Conservation (phyloP, 2,113 vertebrate genomes). For the Sitta europaea region DNA sequence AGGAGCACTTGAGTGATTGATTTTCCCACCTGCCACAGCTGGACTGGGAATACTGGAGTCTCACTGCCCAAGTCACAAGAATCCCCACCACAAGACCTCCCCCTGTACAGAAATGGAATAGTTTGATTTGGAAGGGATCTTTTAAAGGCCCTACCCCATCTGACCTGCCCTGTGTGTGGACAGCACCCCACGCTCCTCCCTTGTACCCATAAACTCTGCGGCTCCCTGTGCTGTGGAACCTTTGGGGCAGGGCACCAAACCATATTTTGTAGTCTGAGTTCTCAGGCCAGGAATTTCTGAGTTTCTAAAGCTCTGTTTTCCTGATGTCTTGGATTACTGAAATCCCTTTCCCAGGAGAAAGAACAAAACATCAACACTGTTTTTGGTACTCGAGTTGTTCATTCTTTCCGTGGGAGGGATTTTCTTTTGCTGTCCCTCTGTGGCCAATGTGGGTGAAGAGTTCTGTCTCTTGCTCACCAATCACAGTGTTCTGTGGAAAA, state of each 20-base stretch:
- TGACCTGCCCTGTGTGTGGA: neutral
- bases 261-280: too few species aligned
- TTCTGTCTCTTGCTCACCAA: too few species aligned
- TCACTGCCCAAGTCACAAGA: accelerated
- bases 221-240: neutral
- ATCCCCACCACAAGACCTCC: neutral
- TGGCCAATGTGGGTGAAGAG: too few species aligned
- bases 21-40: neutral
- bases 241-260: neutral
- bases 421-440: too few species aligned
- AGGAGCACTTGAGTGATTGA: neutral
- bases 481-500: too few species aligned
- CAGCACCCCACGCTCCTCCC: accelerated
- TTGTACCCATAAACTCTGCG: accelerated
- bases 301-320: too few species aligned
- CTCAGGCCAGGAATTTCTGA: too few species aligned
- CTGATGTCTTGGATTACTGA: too few species aligned
- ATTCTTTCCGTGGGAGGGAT: too few species aligned
- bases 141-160: neutral
- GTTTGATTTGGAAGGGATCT: neutral
- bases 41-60: neutral
- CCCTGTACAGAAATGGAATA: neutral
- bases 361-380: too few species aligned
- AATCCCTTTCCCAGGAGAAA: too few species aligned
- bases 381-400: too few species aligned